Conservation (phyloP, 2,888 invertebrate genomes). For the Tachina fera region DNA sequence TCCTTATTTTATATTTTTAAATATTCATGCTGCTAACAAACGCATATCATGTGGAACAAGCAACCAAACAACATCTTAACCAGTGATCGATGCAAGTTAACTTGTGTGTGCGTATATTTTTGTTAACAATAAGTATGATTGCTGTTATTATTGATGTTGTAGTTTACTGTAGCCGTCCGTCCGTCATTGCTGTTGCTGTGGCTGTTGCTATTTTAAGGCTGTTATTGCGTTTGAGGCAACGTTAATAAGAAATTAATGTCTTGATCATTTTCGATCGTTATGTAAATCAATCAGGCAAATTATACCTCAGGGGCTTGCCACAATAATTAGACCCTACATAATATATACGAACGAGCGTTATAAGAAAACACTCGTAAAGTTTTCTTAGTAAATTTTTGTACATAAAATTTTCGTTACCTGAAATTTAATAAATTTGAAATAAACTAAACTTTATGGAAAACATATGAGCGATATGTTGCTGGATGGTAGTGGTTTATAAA, state of each 20-base stretch:
- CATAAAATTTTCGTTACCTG: not conserved
- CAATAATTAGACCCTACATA: conserved; percentile 82
- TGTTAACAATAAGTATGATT: conserved; percentile 38
- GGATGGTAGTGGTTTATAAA: no score
- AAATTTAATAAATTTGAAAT: not conserved
- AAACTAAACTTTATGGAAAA: no score
- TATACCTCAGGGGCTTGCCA: conserved; percentile 82
- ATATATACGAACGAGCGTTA: conserved; percentile 63
- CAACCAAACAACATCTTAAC: conserved; percentile 5
- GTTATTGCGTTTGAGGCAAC: conserved; percentile 72
- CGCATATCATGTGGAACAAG: conserved; percentile 34
- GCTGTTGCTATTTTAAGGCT: conserved; percentile 47
- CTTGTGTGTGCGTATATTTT: not conserved
- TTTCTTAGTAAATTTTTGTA: not conserved
- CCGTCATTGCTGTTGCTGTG: conserved; percentile 9
- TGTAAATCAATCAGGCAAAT: conserved; percentile 83
- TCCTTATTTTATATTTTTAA: no score
- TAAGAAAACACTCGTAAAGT: conserved; percentile 26
- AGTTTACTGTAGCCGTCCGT: conserved; percentile 28
- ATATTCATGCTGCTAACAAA: conserved; percentile 45
- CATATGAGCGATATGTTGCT: no score
- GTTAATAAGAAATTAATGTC: conserved; percentile 83
- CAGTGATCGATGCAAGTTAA: conserved; percentile 33
- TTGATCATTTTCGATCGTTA: conserved; percentile 83
- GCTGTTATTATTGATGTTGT: conserved; percentile 45